Conservation (phyloP, 2,888 invertebrate species). For the Nemotelus pantherinus region DNA sequence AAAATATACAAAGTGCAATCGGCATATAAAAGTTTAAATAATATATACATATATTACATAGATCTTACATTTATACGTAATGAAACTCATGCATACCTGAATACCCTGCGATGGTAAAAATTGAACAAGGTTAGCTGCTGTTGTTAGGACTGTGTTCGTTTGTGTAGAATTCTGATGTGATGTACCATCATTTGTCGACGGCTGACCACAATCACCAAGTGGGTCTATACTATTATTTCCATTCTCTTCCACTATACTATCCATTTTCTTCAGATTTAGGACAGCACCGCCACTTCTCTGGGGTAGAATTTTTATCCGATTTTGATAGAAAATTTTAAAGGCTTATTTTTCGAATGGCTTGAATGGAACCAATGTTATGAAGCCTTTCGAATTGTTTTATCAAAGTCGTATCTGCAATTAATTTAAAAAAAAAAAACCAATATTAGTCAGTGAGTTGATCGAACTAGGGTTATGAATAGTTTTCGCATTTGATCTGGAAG, state of each 20-base stretch:
- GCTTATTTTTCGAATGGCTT: not conserved
- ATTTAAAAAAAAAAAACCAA: too few species aligned
- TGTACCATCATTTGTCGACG: constrained; percentile 35
- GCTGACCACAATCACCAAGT: constrained; percentile 59
- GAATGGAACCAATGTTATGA: too few species aligned
- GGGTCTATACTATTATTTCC: constrained; percentile 71
- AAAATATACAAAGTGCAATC: too few species aligned
- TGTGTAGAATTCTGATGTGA: constrained; percentile 38
- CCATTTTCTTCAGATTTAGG: constrained; percentile 70
- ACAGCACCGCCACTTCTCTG: constrained; percentile 72
- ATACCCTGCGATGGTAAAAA: constrained; percentile 77
- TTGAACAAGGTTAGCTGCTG: constrained; percentile 84
- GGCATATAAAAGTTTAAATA: too few species aligned
- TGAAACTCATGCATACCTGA: constrained; percentile 67
- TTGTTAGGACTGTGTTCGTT: constrained; percentile 66
- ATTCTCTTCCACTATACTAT: constrained; percentile 93
- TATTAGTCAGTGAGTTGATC: too few species aligned
- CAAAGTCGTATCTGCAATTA: not conserved
- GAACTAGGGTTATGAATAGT: too few species aligned
- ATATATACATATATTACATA: too few species aligned
- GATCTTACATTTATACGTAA: too few species aligned
- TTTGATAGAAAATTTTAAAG: constrained; percentile 36
- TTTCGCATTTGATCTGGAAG: too few species aligned
- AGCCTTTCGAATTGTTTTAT: not conserved
- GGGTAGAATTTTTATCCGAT: constrained; percentile 33